Base-by-base conservation (phyloP, 1,140 invertebrate genomes). In the Panulirus ornatus region DNA sequence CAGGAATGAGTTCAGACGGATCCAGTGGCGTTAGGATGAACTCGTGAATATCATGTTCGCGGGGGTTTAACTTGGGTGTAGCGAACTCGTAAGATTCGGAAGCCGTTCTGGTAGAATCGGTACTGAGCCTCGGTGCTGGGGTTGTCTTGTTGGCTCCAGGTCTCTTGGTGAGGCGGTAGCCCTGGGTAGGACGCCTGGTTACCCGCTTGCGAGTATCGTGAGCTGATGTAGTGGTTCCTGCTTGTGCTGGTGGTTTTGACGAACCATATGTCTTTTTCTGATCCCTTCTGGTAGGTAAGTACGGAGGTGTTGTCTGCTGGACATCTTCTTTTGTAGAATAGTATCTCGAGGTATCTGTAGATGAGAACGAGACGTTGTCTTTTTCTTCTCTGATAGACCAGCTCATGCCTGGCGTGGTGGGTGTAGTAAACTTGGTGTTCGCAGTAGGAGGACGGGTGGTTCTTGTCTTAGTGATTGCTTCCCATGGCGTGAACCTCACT, bases 1-100 rank as follows among this genome's bases (percentile, higher is more conserved):
- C 85, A 3, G 85, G 85, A 42, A 88, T 88, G 11, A 88, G 75
- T 6, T 47, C 54, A 30, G 85, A 88, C 0, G 85, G 85, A 51
- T 88, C 85, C 75, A 88, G 58, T 16, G 85, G 73, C 19, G 73
- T 66, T 19, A 79, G 85, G 58, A 88, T 79, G n/a, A 88, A 88
- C 40, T 88, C 85, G 27, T 63, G 51, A 6, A 88, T 78, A 38
- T 88, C 54, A 22, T 88, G 85, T 16, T 88, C 44, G 16, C 34
- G 34, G 58, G 85, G 85, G 19, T 88, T 79, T 16, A 88, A 47
- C 36, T 88, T 63, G 9, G 85, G 75, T 8, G 75, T 47, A 19
- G 76, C 85, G 44, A 88, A 88, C 54, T 88, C 85, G 58, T 88
- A 88, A 3, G 85, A 88, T 14, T 75, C 1, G 27, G 83, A 42